Evolutionary conservation across 2,888 invertebrate species (phyloP).

Genomic region (Dynastes tityus): DNA sequence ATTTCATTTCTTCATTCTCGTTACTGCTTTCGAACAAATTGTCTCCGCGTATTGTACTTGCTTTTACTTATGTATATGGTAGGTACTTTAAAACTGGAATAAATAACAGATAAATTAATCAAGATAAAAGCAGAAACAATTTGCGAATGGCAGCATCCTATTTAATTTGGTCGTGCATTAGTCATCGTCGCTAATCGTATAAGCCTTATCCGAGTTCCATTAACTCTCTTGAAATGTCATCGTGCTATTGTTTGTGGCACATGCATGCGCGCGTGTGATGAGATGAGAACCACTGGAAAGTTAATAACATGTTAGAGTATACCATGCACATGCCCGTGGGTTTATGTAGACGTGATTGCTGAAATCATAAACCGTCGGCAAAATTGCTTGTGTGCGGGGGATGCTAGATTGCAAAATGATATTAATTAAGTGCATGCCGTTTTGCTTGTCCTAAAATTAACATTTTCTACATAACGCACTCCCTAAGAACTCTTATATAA

Average conservation of each 20-base stretch:
- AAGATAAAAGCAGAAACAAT: not conserved
- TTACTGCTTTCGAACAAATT: too few relatives aligned
- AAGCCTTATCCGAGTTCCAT: constrained; percentile 2
- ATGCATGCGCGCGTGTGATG: not conserved
- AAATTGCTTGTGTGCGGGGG: too few relatives aligned
- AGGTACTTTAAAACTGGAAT: not conserved
- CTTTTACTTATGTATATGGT: too few relatives aligned
- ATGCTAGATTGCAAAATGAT: too few relatives aligned
- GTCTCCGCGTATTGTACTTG: too few relatives aligned
- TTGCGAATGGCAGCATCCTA: not conserved
- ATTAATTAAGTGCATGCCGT: too few relatives aligned
- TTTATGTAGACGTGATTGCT: too few relatives aligned
- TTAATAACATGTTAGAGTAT: not conserved
- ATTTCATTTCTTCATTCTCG: too few relatives aligned
- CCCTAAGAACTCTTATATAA: too few relatives aligned
- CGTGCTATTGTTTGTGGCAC: not conserved
- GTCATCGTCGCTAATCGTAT: not conserved
- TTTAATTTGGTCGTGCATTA: not conserved
- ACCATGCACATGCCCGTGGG: not conserved
- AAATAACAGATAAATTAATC: not conserved
- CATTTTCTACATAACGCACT: too few relatives aligned
- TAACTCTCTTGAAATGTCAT: constrained; percentile 13
- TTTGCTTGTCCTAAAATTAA: too few relatives aligned
- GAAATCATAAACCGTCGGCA: too few relatives aligned
- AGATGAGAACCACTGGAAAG: constrained; percentile 9